Evolutionary conservation across 2,113 vertebrate genomes (phyloP).

Genomic region (Sprattus sprattus): DNA sequence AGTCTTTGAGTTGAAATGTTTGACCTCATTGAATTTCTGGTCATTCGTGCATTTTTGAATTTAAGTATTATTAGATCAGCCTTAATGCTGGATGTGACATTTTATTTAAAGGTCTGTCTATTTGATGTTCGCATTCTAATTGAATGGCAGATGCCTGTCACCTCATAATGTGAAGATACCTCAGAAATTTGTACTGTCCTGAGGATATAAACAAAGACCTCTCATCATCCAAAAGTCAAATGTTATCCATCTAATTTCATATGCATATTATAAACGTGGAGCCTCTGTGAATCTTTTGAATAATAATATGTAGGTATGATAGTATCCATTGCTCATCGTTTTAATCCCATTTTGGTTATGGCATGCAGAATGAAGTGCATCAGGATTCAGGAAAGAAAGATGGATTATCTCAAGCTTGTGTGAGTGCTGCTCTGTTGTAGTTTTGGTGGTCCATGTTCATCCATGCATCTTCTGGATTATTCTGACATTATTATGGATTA

Average conservation of each 20-base stretch:
- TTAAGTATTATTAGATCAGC: neutral
- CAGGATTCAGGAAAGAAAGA: no score
- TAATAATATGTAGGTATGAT: neutral
- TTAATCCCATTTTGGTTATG: neutral
- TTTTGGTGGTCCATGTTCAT: neutral
- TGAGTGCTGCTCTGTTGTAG: neutral
- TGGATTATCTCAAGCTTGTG: no score
- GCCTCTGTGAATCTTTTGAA: neutral
- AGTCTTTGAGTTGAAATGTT: neutral
- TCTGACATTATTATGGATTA: no score
- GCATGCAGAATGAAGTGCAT: neutral
- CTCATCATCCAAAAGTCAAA: neutral
- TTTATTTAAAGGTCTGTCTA: neutral
- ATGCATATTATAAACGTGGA: neutral
- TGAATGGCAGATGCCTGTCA: neutral
- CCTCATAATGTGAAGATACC: conserved; percentile 2
- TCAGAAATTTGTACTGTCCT: neutral
- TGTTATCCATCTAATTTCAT: neutral
- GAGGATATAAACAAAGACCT: conserved; percentile 5
- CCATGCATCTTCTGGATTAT: neutral
- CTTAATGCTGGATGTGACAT: neutral
- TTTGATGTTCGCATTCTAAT: neutral
- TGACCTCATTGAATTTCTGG: conserved; percentile 1
- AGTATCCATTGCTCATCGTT: neutral
- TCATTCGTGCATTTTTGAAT: neutral